Evolutionary conservation across 1,140 invertebrate species (phyloP).

Genomic region (Hormaphis cornu): DNA sequence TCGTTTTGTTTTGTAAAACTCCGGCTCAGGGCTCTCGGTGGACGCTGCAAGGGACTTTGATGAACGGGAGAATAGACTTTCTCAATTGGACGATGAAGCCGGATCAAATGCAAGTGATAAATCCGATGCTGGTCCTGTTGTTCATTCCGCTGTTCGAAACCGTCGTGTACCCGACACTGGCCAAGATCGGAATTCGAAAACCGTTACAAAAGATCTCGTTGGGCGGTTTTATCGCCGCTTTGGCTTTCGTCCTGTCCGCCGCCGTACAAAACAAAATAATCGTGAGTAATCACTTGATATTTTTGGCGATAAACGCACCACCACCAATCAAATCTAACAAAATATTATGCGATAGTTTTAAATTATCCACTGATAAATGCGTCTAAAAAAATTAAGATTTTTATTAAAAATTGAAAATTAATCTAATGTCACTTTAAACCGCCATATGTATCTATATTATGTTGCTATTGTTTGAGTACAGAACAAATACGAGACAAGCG

Average conservation of each 20-base stretch:
- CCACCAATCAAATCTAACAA: no score
- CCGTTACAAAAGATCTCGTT: conserved; percentile 53
- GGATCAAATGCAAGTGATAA: conserved; percentile 71
- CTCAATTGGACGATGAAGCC: conserved; percentile 53
- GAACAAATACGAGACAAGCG: no score
- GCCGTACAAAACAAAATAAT: conserved; percentile 57
- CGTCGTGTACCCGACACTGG: conserved; percentile 45
- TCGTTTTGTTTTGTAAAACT: no score
- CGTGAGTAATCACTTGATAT: conserved; percentile 39
- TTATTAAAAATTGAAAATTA: no score
- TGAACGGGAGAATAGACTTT: conserved; percentile 54
- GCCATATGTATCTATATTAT: no score
- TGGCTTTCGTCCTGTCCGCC: conserved; percentile 58
- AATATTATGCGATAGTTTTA: no score
- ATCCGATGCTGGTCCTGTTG: conserved; percentile 65
- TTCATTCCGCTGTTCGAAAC: conserved; percentile 71
- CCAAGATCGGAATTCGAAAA: conserved; percentile 38
- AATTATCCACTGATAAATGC: no score
- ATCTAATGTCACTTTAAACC: no score
- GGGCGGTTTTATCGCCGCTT: conserved; percentile 57
- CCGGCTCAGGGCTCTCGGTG: conserved; percentile 45
- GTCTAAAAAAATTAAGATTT: no score
- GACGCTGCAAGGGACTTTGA: conserved; percentile 56
- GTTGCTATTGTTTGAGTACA: no score
- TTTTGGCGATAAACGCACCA: no score